Conservation (phyloP, 2,113 vertebrate genomes). For the Tragelaphus scriptus region DNA sequence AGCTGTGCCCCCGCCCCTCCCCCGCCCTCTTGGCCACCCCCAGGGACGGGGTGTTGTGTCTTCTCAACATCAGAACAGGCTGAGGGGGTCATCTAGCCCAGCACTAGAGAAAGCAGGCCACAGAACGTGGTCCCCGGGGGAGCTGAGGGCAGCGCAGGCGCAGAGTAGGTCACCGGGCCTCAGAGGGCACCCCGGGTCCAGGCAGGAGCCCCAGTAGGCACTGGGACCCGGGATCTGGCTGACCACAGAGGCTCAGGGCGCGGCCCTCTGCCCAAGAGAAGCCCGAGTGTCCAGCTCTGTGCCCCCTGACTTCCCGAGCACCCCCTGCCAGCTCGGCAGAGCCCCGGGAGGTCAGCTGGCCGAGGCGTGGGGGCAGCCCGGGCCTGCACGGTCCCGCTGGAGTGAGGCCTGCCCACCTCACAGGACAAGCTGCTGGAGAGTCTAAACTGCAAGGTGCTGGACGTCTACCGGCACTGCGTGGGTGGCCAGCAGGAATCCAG, state of each 20-base stretch:
- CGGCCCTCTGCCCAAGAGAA: not conserved
- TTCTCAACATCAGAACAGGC: not conserved
- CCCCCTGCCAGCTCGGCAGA: not conserved
- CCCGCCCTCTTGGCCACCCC: not conserved
- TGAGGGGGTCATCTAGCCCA: not conserved
- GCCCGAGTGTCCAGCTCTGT: not conserved
- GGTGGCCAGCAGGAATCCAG: conserved; percentile 78
- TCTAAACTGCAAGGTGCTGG: conserved; percentile 86
- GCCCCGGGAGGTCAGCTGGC: not conserved
- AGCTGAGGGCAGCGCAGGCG: not conserved
- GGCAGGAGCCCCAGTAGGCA: not conserved
- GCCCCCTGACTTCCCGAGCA: not conserved
- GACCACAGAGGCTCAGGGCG: not conserved
- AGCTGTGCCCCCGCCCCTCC: not conserved
- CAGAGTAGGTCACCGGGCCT: not conserved
- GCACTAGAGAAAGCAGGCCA: not conserved
- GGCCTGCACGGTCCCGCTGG: accelerated
- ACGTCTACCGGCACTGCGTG: conserved; percentile 87
- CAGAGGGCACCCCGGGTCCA: not conserved
- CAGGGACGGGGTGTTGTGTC: not conserved
- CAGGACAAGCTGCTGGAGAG: conserved; percentile 85
- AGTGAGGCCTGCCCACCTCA: not conserved
- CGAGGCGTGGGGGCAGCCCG: accelerated
- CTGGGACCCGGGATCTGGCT: not conserved
- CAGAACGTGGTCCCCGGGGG: not conserved